Percentiles rank a stretch among this genome's conserved stretches.
phyloP scores from a whole-genome alignment of 2,113 vertebrate genomes.

The Rana temporaria region DNA sequence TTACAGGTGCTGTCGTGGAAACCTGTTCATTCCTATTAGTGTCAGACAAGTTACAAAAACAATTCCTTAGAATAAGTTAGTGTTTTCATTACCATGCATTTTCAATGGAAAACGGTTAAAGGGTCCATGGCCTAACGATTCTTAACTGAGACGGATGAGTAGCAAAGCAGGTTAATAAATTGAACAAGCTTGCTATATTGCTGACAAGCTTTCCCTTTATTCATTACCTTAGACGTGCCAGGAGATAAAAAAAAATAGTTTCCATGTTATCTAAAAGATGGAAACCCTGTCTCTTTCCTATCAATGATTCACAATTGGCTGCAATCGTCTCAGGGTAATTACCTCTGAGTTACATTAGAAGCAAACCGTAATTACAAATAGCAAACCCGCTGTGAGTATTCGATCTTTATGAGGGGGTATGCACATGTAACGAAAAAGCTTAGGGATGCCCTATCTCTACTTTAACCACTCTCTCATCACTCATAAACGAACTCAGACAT shows the following conservation, averaged over 20 bases:
- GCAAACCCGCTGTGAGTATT: constrained; percentile 49
- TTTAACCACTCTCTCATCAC: constrained; percentile 8
- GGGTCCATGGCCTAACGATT: neutral
- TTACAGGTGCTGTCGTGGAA: no score
- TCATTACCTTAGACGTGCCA: constrained; percentile 49
- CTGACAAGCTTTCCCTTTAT: constrained; percentile 46
- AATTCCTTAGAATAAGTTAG: no score
- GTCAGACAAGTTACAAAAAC: no score
- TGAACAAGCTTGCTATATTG: constrained; percentile 29
- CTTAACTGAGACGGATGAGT: neutral
- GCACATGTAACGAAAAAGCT: constrained; percentile 46
- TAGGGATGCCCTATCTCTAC: constrained; percentile 25
- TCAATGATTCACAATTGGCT: constrained; percentile 55
- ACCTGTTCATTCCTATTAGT: no score
- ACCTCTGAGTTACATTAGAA: constrained; percentile 59
- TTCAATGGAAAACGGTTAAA: constrained; percentile 21
- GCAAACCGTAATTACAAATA: constrained; percentile 54
- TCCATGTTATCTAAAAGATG: constrained; percentile 50
- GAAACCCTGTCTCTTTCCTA: constrained; percentile 44
- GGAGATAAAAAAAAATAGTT: constrained; percentile 43
- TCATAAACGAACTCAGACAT: neutral
- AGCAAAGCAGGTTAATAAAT: constrained; percentile 35
- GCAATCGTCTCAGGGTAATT: constrained; percentile 56
- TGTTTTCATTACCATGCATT: neutral
- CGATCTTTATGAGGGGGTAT: constrained; percentile 46